Evolutionary conservation across 1,140 invertebrate genomes (phyloP).

Genomic region (Eurytemora carolleeae): DNA sequence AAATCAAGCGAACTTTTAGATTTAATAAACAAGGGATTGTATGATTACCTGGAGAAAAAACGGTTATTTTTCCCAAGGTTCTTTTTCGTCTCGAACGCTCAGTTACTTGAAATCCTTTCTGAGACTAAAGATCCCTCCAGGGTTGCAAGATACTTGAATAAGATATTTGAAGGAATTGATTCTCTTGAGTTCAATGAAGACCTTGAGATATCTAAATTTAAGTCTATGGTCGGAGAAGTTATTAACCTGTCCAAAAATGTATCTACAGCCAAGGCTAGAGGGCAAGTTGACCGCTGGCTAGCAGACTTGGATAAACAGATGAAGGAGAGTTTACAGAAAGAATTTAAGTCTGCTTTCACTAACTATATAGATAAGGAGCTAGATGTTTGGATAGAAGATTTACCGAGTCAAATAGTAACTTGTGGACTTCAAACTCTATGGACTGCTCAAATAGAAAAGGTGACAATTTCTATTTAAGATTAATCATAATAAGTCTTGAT

Average conservation of each 20-base stretch:
- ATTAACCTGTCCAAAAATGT: constrained; percentile 56
- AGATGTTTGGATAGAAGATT: constrained; percentile 58
- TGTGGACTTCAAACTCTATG: constrained; percentile 69
- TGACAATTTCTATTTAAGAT: too few relatives aligned
- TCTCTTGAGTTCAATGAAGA: constrained; percentile 58
- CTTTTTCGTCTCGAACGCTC: constrained; percentile 94
- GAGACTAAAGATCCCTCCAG: constrained; percentile 82
- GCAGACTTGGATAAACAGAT: constrained; percentile 71
- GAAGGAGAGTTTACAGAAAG: constrained; percentile 63
- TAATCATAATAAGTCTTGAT: too few relatives aligned
- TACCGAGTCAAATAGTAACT: constrained; percentile 72
- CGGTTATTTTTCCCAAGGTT: constrained; percentile 80
- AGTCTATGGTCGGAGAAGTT: constrained; percentile 65
- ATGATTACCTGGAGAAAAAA: constrained; percentile 89
- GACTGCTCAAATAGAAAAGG: constrained; percentile 61
- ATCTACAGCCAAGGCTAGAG: constrained; percentile 64
- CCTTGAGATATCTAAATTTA: constrained; percentile 71
- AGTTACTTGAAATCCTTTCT: constrained; percentile 81
- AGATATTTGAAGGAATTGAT: constrained; percentile 84
- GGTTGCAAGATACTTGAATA: constrained; percentile 94
- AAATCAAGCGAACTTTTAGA: constrained; percentile 71
- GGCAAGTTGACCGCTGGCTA: constrained; percentile 93
- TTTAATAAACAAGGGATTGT: constrained; percentile 72
- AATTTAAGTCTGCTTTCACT: constrained; percentile 14
- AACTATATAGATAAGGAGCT: constrained; percentile 24